A percentile compares a stretch with the other conserved stretches of the same genome.
phyloP scores from a whole-genome alignment of 2,797 vertebrate genomes.

The Sebastiscus albofasciatus region DNA sequence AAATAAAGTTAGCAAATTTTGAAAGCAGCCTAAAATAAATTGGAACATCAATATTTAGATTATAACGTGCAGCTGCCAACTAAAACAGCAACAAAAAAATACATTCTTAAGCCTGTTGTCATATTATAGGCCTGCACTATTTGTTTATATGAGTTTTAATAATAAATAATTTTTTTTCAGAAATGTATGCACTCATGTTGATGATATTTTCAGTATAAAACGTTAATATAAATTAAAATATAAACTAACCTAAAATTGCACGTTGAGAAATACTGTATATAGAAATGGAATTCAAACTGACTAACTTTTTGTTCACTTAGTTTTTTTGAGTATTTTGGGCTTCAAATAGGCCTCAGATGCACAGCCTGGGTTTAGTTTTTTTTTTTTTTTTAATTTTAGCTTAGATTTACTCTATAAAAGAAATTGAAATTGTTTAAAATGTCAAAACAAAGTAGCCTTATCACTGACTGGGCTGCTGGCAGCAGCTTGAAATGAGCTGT shows the following conservation, averaged over 20 bases:
- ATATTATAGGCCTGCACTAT: neutral
- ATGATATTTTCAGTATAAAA: neutral
- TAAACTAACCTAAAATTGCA: neutral
- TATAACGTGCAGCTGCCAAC: neutral
- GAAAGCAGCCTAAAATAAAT: neutral
- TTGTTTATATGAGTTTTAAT: neutral
- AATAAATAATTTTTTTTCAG: accelerated
- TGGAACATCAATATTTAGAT: neutral
- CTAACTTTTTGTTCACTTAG: neutral
- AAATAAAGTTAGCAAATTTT: neutral
- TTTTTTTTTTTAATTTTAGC: neutral
- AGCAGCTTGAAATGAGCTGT: neutral
- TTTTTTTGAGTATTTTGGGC: neutral
- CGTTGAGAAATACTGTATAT: neutral
- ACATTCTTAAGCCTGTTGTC: neutral
- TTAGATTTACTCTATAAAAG: neutral
- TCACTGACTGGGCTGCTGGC: neutral
- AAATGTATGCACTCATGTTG: neutral
- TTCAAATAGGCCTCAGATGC: neutral
- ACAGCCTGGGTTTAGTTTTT: neutral
- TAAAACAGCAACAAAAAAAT: neutral
- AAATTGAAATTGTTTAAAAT: neutral
- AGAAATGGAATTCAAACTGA: neutral
- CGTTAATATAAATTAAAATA: neutral
- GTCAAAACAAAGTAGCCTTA: neutral